Base-by-base conservation (phyloP, 1,140 invertebrate genomes). In the Hyles euphorbiae region DNA sequence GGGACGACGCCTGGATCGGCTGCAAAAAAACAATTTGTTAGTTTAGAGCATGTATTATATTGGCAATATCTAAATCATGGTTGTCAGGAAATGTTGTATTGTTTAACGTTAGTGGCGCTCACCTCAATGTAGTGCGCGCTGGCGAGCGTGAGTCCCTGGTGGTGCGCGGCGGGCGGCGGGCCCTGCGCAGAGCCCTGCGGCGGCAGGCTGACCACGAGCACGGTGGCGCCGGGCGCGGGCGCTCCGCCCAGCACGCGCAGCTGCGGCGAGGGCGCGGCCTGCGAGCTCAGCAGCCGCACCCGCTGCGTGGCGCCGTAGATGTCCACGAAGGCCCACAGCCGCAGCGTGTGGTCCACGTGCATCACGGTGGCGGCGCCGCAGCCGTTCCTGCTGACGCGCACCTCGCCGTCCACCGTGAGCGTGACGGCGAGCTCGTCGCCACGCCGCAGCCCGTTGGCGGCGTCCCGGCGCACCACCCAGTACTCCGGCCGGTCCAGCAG, bases 391-490 rank as follows among this genome's bases (percentile, higher is more conserved):
- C 93, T 94, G 83, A 98, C 96, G 1, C 81, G 58, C 1, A 99
- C 96, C 90, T 98, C 96, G 6, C 97, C 97, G 65, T 92, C 93
- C 58, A 92, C 88, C 0, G 95, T 95, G 8, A 99, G 91, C 61
- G 93, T 95, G 75, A 98, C 97, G n/a, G 94, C 93, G 4, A 99
- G 92, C 83, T 98, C 96, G 82, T 99, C 98, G 1, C 96, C 96
- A 33, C 94, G 91, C 61, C 95, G 91, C 0, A 97, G 93, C 44
- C 91, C 93, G 34, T 94, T 93, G 0, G 96, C 96, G 2, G 98
- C 96, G 78, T 99, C 96, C 71, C 98, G 96, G 67, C 95, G 95
- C 0, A 99, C 96, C 2, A 99, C 97, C 98, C 98, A 99, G 81
- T 99, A 99, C 75, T 99, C 98, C 0, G 95, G 95, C n/a, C 98